These are phyloP conservation scores for Bactericera cockerelli DNA, from an alignment of 1,140 invertebrate species.

Conservation along the genomic window DNA sequence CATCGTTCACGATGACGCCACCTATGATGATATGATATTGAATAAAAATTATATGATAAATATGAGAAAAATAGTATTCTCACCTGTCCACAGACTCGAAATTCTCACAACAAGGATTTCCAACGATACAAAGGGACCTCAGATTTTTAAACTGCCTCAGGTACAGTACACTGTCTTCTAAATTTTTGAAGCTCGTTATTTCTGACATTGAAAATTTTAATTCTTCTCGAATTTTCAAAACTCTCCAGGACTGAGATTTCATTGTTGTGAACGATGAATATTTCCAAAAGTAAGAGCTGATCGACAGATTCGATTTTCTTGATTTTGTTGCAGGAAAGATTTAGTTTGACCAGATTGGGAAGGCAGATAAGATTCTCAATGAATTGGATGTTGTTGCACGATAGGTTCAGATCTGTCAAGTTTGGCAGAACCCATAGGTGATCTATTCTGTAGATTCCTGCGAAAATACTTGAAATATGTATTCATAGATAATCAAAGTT, in stretches of 20 bases:
- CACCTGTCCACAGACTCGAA: neutral
- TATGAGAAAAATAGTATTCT: too few relatives aligned
- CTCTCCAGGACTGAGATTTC: neutral
- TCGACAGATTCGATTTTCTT: neutral
- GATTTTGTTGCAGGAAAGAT: neutral
- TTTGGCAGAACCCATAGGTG: conserved; percentile 1
- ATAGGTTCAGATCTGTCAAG: neutral
- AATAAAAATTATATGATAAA: too few relatives aligned
- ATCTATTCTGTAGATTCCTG: neutral
- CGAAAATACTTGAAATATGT: too few relatives aligned
- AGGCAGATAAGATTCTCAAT: conserved; percentile 2
- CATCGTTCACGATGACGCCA: too few relatives aligned
- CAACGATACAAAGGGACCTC: neutral
- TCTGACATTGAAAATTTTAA: neutral
- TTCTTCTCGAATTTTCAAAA: neutral
- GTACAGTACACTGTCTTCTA: neutral
- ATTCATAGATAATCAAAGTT: too few relatives aligned
- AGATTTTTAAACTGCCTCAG: neutral
- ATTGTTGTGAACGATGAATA: conserved; percentile 3
- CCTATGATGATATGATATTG: too few relatives aligned
- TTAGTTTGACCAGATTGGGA: neutral
- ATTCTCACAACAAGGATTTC: neutral
- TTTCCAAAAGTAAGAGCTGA: neutral
- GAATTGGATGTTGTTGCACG: conserved; percentile 3
- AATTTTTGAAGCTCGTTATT: neutral